Evolutionary conservation across 2,888 invertebrate species (phyloP).

Genomic region (Carcina quercana): DNA sequence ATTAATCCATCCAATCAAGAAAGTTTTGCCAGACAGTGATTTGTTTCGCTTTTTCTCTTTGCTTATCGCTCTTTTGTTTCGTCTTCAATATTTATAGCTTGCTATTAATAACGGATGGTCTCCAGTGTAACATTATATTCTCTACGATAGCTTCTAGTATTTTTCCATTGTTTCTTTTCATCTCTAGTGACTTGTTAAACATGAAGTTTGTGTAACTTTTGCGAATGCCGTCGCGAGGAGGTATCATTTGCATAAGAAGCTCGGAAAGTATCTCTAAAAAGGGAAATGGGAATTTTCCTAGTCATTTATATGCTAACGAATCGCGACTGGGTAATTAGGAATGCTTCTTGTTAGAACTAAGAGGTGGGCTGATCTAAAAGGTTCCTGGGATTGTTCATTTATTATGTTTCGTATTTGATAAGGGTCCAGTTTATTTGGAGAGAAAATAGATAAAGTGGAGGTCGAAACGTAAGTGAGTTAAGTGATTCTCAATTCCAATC

Average conservation of each 20-base stretch:
- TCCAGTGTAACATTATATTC: no score
- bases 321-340: conserved; percentile 48
- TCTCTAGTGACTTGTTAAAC: conserved; percentile 48
- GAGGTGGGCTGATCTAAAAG: conserved; percentile 12
- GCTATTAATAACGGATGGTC: no score
- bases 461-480: background rate
- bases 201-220: conserved; percentile 46
- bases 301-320: conserved; percentile 67
- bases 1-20: no score
- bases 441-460: background rate
- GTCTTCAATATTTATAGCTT: no score
- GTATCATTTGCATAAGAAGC: conserved; percentile 53
- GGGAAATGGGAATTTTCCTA: conserved; percentile 41
- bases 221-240: conserved; percentile 32
- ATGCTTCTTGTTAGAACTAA: conserved; percentile 37
- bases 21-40: background rate
- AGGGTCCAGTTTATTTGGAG: conserved; percentile 3
- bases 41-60: background rate
- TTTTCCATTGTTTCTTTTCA: no score
- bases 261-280: conserved; percentile 49
- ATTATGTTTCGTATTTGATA: conserved; percentile 5
- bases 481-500: no score
- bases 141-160: conserved; percentile 22
- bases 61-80: conserved; percentile 1
- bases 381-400: conserved; percentile 9